Evolutionary conservation across 2,113 vertebrate genomes (phyloP), one percentile per base, ranked within the genome.

Genomic region (Sardina pilchardus): DNA sequence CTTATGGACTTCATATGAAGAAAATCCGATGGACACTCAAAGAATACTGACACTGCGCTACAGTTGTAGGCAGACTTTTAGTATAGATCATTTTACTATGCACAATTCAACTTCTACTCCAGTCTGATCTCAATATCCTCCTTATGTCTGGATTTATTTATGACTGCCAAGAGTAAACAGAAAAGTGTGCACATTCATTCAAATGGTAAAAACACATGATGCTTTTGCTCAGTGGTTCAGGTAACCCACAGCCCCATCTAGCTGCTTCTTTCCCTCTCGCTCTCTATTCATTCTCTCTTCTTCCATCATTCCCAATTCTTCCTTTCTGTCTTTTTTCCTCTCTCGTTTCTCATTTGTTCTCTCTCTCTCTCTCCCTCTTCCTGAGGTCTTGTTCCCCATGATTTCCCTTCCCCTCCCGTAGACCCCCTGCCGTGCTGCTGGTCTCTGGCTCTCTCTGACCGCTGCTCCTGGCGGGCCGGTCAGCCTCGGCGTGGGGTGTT

Each of bases 401-500:
- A 21, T 78, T 16, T 78, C 59, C 24, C 59, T 6, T 14, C 26
- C 12, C 67, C 59, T 63, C 24, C 26, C 63, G 2, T 12, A 78
- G 71, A 78, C 71, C 71, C 71, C 71, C 71, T 78, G 71, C 71
- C 2, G 71, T 16, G 26, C 17, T 85, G 39, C 56, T 85, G 78
- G 56, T 45, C 81, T 30, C 30, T 81, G 24, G 67, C 16, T 30
- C 44, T 24, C 16, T 4, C 67, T 71, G 53, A 50, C 81, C 10
- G 26, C 26, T 45, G 42, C 48, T 84, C 21, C 45, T 44, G 78
- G 43, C 45, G 8, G 34, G 21, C 1, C 26, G 26, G 63, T 81
- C 34, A 43, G 75, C 45, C 36, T 48, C 44, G 63, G 47, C 78
- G 21, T 89, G 8, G 71, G 71, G 87, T 86, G 30, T 78, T 43